Base-by-base conservation (phyloP, 2,113 vertebrate species). In the Pavo muticus region DNA sequence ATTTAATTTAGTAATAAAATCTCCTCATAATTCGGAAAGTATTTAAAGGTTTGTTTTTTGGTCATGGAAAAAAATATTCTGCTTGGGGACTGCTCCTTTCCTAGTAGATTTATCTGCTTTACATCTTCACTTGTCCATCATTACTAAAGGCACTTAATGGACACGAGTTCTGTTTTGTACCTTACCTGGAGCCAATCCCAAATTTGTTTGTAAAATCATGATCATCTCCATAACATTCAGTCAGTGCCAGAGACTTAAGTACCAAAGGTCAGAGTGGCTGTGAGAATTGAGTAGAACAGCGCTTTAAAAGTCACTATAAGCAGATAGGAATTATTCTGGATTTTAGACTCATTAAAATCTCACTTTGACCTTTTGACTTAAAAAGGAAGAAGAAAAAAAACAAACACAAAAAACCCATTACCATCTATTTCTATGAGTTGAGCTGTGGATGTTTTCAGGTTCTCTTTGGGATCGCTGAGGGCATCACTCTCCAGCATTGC, bases 1-100 rank as follows among this genome's bases (percentile, higher is more conserved):
- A 74, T 91, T 96, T 88, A 94, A 89, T 90, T 76, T 91, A 67
- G 48, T 83, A 77, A 59, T 90, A 50, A 77, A 93, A 71, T 81
- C 78, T 94, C 25, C 32, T 93, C 29, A 32, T 90, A 77, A 64
- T 90, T 90, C 72, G 77, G 74, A 61, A 94, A 78, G 21, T 91
- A 17, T 78, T 89, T 72, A 69, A 67, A 71, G 75, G 93, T 80
- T 88, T 86, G 59, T 76, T 92, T 74, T 63, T 81, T n/a, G 35
- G 77, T 93, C 29, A 44, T 29, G 74, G 77, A 94, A 89, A 72
- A 79, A 95, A 91, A 69, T 71, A 56, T 84, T 93, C 56, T 54
- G 30, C 50, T 56, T 80, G 50, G 52, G 74, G 63, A 63, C 48
- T 11, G 3, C 75, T 91, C 75, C 88, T 35, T 63, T 50, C 4